Evolutionary conservation across 2,888 invertebrate genomes (phyloP), one percentile per base, ranked within the genome.

Genomic region (Thymelicus sylvestris): DNA sequence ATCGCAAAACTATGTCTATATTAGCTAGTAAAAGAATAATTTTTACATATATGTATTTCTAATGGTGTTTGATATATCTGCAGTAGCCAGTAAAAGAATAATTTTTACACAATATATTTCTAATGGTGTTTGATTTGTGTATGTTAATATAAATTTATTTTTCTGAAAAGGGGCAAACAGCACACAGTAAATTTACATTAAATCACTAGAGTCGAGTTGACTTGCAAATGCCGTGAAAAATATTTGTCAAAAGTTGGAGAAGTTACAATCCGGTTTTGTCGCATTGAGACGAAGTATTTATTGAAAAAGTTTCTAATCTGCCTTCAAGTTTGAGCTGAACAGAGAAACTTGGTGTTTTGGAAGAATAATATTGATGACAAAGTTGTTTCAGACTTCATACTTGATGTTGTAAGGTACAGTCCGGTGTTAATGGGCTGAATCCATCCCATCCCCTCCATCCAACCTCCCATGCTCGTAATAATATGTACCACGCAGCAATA

Each of bases 281-380:
- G 50, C 66, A 38, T 66, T 55, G 66, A 61, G 52, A 44, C 39
- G 66, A 52, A 71, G 71, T 71, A 66, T 71, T 71, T 71, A 71
- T 71, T 71, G 60, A 71, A 70, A 70, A 71, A 71, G 60, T 71
- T 65, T 71, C 55, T 66, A 66, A 71, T 66, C 65, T 55, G 31
- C 12, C 61, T 7, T 48, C 4, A 64, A 71, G 12, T 71, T 71
- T 52, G 60, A 60, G 52, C 50, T 71, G 65, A 65, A 60, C 66
- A 61, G 31, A 31, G 19, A 66, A 61, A 15, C 15, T 60, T 60
- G 39, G 15, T 15, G 15, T 60, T 60, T 60, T 8, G 38, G 13
- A 38, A 38, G 31, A 38, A 57, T 57, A 57, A 38, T 57, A 57
- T 38, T 55, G 24, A 24, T 24, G 55, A 12, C 19, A 55, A 55